A percentile compares a stretch with the other conserved stretches of the same genome.
These are phyloP conservation scores for Gymnothorax javanicus DNA, from an alignment of 2,797 vertebrate genomes.

Conservation along the genomic window DNA sequence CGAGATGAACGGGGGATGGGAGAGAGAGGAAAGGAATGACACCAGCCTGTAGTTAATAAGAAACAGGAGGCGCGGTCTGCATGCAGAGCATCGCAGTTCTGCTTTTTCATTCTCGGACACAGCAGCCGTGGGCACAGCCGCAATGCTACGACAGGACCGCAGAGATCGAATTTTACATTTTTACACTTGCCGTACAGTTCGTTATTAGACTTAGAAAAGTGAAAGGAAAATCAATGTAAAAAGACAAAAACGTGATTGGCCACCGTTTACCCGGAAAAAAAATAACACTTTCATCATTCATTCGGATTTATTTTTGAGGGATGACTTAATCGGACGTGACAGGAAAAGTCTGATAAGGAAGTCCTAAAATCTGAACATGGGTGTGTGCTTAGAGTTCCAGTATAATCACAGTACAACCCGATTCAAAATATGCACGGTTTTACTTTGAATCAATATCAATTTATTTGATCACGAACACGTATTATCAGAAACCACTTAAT, in stretches of 20 bases:
- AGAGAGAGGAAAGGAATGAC: conserved; percentile 19
- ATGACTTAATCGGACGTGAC: conserved; percentile 20
- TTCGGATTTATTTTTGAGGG: conserved; percentile 41
- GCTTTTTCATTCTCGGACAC: conserved; percentile 54
- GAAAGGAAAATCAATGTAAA: conserved; percentile 43
- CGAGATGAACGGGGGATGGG: conserved; percentile 42
- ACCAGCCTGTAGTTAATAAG: conserved; percentile 66
- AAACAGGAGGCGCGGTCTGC: conserved; percentile 79
- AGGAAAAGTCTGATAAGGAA: conserved; percentile 33
- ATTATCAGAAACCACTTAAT: conserved; percentile 21
- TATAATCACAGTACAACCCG: conserved; percentile 35
- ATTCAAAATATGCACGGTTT: conserved; percentile 28
- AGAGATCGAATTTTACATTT: conserved; percentile 65
- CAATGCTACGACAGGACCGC: conserved; percentile 70
- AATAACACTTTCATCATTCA: conserved; percentile 44
- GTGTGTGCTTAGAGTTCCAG: conserved; percentile 1
- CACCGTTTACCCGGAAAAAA: conserved; percentile 72
- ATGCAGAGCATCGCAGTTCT: conserved; percentile 74
- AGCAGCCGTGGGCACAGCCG: conserved; percentile 57
- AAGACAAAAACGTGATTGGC: conserved; percentile 61
- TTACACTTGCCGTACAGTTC: conserved; percentile 77
- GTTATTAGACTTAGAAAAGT: conserved; percentile 68
- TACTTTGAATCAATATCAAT: conserved; percentile 13
- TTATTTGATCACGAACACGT: conserved; percentile 15
- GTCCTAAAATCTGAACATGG: conserved; percentile 29